These are phyloP conservation scores for Morone chrysops DNA, from an alignment of 2,113 vertebrate species.

Conservation along the genomic window DNA sequence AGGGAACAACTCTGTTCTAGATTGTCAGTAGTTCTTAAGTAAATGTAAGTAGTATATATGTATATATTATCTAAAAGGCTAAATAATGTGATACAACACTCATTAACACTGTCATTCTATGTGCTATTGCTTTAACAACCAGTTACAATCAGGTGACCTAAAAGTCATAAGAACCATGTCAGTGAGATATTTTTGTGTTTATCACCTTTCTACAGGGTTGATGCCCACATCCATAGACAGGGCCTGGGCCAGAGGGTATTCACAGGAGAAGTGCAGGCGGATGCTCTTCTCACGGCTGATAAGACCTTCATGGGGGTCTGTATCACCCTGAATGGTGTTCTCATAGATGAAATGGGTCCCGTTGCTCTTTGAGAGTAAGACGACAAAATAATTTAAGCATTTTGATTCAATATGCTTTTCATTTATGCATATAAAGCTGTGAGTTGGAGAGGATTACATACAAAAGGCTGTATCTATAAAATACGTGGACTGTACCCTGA, in stretches of 20 bases:
- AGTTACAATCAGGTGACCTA: background rate
- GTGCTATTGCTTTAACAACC: background rate
- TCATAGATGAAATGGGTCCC: constrained; percentile 73
- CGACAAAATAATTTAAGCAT: background rate
- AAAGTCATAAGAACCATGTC: too few relatives aligned
- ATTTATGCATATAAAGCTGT: background rate
- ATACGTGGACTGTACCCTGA: constrained; percentile 52
- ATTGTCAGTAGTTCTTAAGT: too few relatives aligned
- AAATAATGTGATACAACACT: too few relatives aligned
- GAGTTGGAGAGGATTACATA: background rate
- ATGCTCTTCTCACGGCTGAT: constrained; percentile 56
- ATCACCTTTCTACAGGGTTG: constrained; percentile 74
- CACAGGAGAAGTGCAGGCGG: constrained; percentile 53
- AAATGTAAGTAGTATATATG: too few relatives aligned
- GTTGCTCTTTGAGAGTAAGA: constrained; percentile 53
- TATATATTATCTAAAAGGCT: too few relatives aligned
- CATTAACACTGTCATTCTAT: too few relatives aligned
- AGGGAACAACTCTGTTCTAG: too few relatives aligned
- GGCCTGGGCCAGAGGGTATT: constrained; percentile 56
- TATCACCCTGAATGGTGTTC: constrained; percentile 49
- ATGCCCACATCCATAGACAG: constrained; percentile 61
- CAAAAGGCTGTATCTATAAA: background rate
- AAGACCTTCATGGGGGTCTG: constrained; percentile 38
- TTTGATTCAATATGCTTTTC: background rate
- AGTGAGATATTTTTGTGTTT: background rate